These are phyloP conservation scores for Catostomus latipinnis DNA, from an alignment of 2,797 vertebrate genomes.

Conservation along the genomic window DNA sequence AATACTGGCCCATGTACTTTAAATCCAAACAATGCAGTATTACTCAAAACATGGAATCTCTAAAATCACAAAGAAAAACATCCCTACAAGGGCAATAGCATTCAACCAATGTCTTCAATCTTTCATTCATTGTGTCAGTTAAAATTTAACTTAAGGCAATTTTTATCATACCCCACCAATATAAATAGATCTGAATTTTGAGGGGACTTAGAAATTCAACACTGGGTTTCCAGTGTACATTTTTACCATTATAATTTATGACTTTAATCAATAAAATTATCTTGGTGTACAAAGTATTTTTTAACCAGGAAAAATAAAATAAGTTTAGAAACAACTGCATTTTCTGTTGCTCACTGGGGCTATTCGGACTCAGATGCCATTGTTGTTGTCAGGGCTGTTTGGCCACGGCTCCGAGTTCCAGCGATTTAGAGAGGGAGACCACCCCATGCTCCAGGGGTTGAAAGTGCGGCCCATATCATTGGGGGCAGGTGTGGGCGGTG, in stretches of 20 bases:
- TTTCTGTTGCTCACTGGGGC: slow-evolving; percentile 53
- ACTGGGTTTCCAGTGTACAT: slow-evolving; percentile 52
- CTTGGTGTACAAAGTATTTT: slow-evolving; percentile 53
- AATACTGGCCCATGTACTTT: slow-evolving; percentile 72
- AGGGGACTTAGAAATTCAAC: slow-evolving; percentile 44
- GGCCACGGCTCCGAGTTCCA: slow-evolving; percentile 97
- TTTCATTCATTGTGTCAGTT: slow-evolving; percentile 60
- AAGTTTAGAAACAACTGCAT: slow-evolving; percentile 47
- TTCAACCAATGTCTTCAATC: slow-evolving; percentile 39
- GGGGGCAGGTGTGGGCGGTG: slow-evolving; percentile 71
- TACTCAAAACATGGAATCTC: slow-evolving; percentile 60
- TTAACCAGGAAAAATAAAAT: slow-evolving; percentile 53
- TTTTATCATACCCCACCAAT: slow-evolving; percentile 62
- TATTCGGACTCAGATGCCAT: slow-evolving; percentile 71
- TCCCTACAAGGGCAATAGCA: slow-evolving; percentile 60
- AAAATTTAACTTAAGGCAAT: slow-evolving; percentile 73
- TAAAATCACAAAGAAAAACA: slow-evolving; percentile 59
- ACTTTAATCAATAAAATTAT: slow-evolving; percentile 60
- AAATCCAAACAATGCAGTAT: slow-evolving; percentile 58
- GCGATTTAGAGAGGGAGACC: slow-evolving; percentile 88
- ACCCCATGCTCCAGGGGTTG: slow-evolving; percentile 91
- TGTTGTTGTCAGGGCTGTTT: slow-evolving; percentile 83
- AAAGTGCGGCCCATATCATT: slow-evolving; percentile 87
- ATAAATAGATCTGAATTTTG: slow-evolving; percentile 63
- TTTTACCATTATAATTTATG: slow-evolving; percentile 47